Evolutionary conservation across 2,797 vertebrate species (phyloP).

Genomic region (Galaxias olidus): DNA sequence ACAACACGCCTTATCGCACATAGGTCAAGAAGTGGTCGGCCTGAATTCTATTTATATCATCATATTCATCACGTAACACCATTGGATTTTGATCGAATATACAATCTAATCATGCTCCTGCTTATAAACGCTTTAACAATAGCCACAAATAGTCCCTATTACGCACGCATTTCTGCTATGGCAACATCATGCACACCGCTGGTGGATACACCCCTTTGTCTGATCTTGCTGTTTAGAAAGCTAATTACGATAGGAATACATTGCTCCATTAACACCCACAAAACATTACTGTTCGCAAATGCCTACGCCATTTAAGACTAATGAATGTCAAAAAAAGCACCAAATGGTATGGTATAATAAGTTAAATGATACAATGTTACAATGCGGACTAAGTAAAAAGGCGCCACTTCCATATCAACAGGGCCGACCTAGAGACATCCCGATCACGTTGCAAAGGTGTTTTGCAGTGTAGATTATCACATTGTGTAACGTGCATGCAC

Average conservation of each 20-base stretch:
- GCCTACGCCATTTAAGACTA: accelerated
- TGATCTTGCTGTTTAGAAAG: slow-evolving; percentile 31
- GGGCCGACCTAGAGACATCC: slow-evolving; percentile 34
- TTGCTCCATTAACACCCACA: too few relatives aligned
- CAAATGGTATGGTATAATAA: background rate
- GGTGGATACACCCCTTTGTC: slow-evolving; percentile 71
- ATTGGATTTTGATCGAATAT: background rate
- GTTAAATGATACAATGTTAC: slow-evolving; percentile 9
- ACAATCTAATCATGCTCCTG: background rate
- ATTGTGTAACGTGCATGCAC: slow-evolving; percentile 1
- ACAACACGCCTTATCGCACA: slow-evolving; percentile 1
- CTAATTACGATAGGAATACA: background rate
- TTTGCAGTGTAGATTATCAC: slow-evolving; percentile 8
- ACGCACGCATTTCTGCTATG: slow-evolving; percentile 29
- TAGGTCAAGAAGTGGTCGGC: slow-evolving; percentile 20
- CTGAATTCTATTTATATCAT: background rate
- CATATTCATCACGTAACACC: background rate
- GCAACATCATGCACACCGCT: slow-evolving; percentile 47
- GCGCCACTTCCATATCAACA: slow-evolving; percentile 71
- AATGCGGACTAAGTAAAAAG: slow-evolving; percentile 68
- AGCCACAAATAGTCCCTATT: background rate
- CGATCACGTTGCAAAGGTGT: slow-evolving; percentile 27
- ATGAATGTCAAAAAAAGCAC: background rate
- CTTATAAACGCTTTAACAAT: background rate
- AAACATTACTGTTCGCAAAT: too few relatives aligned